Evolutionary conservation across 2,797 vertebrate species (phyloP).

Genomic region (Falco rusticolus): DNA sequence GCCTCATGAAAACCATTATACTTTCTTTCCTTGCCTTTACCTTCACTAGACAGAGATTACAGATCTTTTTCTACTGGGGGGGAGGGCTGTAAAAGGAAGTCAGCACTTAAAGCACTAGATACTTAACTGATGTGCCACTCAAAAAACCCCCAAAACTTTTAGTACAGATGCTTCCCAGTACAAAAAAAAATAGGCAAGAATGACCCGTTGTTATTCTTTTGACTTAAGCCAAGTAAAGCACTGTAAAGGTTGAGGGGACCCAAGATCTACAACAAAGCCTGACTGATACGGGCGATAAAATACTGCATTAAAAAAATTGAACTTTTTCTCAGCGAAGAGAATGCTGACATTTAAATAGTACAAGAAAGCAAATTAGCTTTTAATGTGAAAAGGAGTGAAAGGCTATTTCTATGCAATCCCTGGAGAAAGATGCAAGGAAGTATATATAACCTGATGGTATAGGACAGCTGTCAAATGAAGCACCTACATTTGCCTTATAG

Average conservation of each 20-base stretch:
- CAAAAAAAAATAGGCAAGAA: neutral
- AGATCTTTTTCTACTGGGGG: neutral
- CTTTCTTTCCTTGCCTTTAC: neutral
- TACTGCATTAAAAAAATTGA: neutral
- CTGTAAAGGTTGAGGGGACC: neutral
- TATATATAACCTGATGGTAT: neutral
- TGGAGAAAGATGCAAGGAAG: neutral
- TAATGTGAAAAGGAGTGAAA: neutral
- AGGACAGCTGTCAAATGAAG: neutral
- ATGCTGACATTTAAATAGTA: neutral
- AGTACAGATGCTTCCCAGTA: neutral
- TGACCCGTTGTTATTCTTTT: neutral
- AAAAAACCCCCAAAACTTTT: neutral
- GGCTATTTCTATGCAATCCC: neutral
- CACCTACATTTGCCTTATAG: neutral
- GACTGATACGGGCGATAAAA: neutral
- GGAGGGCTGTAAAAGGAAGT: neutral
- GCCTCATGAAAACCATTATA: neutral
- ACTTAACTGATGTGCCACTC: neutral
- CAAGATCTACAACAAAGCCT: neutral
- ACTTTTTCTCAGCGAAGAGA: neutral
- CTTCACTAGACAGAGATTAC: neutral
- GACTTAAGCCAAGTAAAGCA: neutral
- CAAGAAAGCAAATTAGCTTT: neutral
- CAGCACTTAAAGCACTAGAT: neutral